Evolutionary conservation across 2,888 invertebrate species (phyloP).

Genomic region (Steinernema hermaphroditum): DNA sequence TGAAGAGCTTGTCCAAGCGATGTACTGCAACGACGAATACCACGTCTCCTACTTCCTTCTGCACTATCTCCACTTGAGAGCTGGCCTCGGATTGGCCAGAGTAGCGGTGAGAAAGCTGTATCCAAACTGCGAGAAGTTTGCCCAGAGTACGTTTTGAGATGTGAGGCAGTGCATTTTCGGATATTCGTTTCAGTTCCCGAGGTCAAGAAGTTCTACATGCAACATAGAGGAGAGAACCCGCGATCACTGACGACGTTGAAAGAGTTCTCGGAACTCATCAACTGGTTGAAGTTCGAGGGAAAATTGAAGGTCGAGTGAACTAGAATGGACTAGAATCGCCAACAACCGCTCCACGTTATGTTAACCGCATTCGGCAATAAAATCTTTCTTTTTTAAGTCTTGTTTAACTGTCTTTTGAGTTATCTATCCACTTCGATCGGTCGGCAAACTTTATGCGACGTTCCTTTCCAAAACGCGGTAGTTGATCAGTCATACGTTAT

Average conservation of each 20-base stretch:
- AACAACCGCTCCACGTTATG: no score
- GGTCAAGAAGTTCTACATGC: background rate
- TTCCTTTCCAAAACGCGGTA: no score
- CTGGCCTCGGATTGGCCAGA: background rate
- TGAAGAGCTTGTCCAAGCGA: background rate
- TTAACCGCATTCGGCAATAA: no score
- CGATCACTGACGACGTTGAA: background rate
- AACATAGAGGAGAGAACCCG: background rate
- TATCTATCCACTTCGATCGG: no score
- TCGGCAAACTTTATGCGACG: no score
- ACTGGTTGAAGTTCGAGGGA: background rate
- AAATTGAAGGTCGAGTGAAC: no score
- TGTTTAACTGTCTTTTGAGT: no score
- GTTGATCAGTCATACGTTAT: no score
- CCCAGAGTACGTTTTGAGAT: background rate
- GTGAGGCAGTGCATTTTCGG: background rate
- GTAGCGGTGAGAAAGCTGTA: background rate
- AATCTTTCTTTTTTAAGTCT: no score
- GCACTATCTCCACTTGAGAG: background rate
- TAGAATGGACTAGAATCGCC: no score
- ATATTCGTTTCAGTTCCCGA: background rate
- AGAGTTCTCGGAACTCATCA: background rate
- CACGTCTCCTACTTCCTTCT: background rate
- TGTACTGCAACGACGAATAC: background rate
- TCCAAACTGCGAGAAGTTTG: background rate